Percentiles rank a stretch among this genome's conserved stretches.
Evolutionary conservation across 1,140 invertebrate genomes (phyloP).

Genomic region (Thalassaphorura encarpata): DNA sequence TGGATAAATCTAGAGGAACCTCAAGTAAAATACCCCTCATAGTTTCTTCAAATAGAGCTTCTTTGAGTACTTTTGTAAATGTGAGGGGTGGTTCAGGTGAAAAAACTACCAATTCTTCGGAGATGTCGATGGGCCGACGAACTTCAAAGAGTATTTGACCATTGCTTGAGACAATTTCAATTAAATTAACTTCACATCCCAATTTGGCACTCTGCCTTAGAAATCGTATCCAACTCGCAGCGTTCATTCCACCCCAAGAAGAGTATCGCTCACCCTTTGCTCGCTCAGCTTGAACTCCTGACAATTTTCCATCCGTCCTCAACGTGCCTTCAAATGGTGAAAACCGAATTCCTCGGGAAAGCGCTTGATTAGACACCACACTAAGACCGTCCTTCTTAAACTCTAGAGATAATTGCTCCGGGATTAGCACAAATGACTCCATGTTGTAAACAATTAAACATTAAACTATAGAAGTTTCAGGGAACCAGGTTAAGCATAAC

Average conservation of each 20-base stretch:
- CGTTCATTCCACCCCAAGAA: conserved; percentile 26
- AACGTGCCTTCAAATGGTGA: conserved; percentile 32
- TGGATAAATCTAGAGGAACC: conserved; percentile 32
- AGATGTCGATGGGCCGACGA: conserved; percentile 19
- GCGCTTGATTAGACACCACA: conserved; percentile 26
- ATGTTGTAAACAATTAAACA: too few relatives aligned
- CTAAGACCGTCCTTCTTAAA: conserved; percentile 14
- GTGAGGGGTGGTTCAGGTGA: conserved; percentile 22
- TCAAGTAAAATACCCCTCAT: conserved; percentile 30
- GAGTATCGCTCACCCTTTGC: conserved; percentile 16
- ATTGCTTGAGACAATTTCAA: conserved; percentile 23
- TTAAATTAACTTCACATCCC: conserved; percentile 26
- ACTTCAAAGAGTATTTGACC: conserved; percentile 30
- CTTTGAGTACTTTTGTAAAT: conserved; percentile 31
- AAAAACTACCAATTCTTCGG: conserved; percentile 29
- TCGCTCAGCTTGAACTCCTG: conserved; percentile 14
- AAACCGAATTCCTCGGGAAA: conserved; percentile 27
- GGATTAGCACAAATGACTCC: conserved; percentile 32
- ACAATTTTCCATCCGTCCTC: conserved; percentile 28
- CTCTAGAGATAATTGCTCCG: conserved; percentile 29
- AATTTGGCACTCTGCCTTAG: conserved; percentile 21
- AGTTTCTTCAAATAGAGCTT: conserved; percentile 32
- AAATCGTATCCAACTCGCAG: conserved; percentile 29
- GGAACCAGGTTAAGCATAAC: too few relatives aligned
- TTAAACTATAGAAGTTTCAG: too few relatives aligned